These are phyloP conservation scores for Falco novaeseelandiae DNA, from an alignment of 2,797 vertebrate genomes.

Conservation along the genomic window DNA sequence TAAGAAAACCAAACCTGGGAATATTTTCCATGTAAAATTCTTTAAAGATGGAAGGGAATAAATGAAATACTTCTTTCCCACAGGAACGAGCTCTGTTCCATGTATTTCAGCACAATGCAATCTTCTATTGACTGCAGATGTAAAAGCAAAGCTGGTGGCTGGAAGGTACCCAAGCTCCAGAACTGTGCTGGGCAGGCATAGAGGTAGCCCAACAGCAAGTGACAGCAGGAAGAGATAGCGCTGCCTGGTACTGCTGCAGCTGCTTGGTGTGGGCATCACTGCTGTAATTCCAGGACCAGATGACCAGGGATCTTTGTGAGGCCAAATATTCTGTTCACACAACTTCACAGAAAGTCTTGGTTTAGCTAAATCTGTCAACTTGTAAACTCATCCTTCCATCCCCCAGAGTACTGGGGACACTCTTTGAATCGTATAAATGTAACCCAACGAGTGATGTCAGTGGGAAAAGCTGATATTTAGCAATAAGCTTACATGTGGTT, in stretches of 20 bases:
- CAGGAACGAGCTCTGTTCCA: neutral
- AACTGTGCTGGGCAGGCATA: neutral
- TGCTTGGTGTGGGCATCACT: fast-evolving
- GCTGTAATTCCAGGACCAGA: neutral
- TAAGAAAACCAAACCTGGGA: neutral
- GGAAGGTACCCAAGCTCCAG: neutral
- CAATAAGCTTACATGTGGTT: neutral
- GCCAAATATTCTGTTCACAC: neutral
- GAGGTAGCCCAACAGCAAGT: neutral
- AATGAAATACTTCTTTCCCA: neutral
- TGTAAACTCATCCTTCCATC: neutral
- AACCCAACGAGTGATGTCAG: neutral
- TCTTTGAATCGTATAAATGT: neutral
- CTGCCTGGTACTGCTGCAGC: neutral
- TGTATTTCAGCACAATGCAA: neutral
- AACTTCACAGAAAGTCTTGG: neutral
- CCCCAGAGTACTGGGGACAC: neutral
- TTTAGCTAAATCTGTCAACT: neutral
- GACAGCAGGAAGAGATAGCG: neutral
- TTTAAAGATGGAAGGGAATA: neutral
- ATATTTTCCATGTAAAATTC: neutral
- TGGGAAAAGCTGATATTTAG: neutral
- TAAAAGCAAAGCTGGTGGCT: neutral
- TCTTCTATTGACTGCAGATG: neutral
- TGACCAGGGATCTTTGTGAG: neutral